Evolutionary conservation across 2,113 vertebrate genomes (phyloP).

Genomic region (Zosterops lateralis): DNA sequence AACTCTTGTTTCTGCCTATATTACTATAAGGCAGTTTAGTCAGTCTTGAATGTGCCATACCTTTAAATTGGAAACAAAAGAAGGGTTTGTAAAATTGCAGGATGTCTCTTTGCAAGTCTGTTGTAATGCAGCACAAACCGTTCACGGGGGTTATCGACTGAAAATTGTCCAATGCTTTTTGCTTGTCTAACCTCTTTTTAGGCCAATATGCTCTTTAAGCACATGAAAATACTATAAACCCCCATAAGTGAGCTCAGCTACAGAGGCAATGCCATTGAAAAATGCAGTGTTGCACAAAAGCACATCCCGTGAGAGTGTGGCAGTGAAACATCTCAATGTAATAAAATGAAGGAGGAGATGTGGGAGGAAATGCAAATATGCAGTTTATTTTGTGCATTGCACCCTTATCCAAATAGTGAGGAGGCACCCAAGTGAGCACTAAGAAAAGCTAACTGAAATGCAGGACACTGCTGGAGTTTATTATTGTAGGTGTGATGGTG

Average conservation of each 20-base stretch:
- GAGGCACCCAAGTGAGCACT: neutral
- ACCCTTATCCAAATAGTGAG: neutral
- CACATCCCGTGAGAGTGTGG: neutral
- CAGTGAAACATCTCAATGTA: neutral
- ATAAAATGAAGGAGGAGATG: neutral
- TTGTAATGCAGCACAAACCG: neutral
- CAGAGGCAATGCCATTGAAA: neutral
- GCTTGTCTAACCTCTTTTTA: neutral
- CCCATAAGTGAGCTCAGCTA: neutral
- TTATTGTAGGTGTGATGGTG: neutral
- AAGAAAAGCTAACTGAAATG: neutral
- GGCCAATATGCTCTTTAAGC: neutral
- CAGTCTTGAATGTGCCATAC: neutral
- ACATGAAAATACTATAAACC: neutral
- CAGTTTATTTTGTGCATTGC: neutral
- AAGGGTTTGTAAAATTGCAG: neutral
- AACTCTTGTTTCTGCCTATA: neutral
- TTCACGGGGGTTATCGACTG: fast-evolving
- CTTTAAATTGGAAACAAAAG: neutral
- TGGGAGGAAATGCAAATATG: neutral
- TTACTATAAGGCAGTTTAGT: neutral
- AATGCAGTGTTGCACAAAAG: neutral
- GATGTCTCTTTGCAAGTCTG: neutral
- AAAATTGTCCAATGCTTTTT: neutral
- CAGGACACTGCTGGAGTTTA: neutral